Conservation (phyloP, 2,888 invertebrate species). For the Lasioglossum lativentre region DNA sequence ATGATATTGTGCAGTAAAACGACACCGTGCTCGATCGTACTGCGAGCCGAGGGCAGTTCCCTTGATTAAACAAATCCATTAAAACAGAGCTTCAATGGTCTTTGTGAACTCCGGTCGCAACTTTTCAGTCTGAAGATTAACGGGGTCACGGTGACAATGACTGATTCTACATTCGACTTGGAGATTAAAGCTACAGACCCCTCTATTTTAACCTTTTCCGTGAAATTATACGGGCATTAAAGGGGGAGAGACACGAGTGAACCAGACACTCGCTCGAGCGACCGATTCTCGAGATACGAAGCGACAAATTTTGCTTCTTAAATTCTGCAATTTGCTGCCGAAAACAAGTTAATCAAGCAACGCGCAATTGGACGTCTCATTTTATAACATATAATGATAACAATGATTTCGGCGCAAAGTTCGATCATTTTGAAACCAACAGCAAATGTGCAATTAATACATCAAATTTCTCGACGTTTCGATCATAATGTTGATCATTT, state of each 20-base stretch:
- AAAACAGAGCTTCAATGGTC: neutral
- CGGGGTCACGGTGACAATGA: neutral
- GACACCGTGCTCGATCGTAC: neutral
- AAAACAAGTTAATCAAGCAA: neutral
- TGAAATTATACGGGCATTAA: neutral
- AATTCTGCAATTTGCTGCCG: neutral
- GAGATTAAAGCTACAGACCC: neutral
- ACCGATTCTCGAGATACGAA: neutral
- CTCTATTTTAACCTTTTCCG: neutral
- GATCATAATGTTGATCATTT: no score
- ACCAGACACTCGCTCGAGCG: neutral
- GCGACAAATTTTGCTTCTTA: neutral
- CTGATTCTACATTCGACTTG: neutral
- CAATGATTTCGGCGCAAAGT: no score
- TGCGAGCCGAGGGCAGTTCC: neutral
- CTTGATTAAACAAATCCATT: slow-evolving; percentile 2
- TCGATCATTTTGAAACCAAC: no score
- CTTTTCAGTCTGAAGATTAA: slow-evolving; percentile 3
- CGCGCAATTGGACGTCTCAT: neutral
- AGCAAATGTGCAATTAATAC: no score
- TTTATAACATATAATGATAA: no score
- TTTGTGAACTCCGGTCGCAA: neutral
- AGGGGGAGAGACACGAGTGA: neutral
- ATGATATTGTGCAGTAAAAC: neutral
- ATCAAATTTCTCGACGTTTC: no score